These are phyloP conservation scores for Lomographa bimaculata DNA, from an alignment of 2,888 invertebrate species.

Conservation along the genomic window DNA sequence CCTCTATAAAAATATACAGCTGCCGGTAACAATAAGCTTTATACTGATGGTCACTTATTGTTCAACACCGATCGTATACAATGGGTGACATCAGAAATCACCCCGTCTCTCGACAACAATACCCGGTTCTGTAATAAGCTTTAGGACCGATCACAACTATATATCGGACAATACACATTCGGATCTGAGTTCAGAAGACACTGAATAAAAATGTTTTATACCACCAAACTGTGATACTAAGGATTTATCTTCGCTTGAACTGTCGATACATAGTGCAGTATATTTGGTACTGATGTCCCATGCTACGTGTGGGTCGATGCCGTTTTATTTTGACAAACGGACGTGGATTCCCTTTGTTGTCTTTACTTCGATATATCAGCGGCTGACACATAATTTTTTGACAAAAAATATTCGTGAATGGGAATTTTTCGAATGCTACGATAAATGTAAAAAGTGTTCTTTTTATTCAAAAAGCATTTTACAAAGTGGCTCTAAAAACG, in stretches of 20 bases:
- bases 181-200: slow-evolving; percentile 37
- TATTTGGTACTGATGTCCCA: slow-evolving; percentile 57
- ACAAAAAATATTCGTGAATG: slow-evolving; percentile 54
- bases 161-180: slow-evolving; percentile 53
- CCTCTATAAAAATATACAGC: slow-evolving; percentile 73
- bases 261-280: slow-evolving; percentile 37
- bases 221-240: slow-evolving; percentile 35
- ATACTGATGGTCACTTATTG: slow-evolving; percentile 76
- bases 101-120: slow-evolving; percentile 64
- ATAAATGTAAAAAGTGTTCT: slow-evolving; percentile 40
- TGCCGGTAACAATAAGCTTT: slow-evolving; percentile 63
- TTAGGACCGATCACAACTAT: slow-evolving; percentile 55
- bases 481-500: slow-evolving; percentile 18
- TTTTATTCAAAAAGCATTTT: slow-evolving; percentile 19
- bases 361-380: slow-evolving; percentile 71
- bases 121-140: slow-evolving; percentile 66
- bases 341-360: slow-evolving; percentile 70
- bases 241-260: slow-evolving; percentile 42
- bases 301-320: slow-evolving; percentile 69
- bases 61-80: slow-evolving; percentile 65
- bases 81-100: slow-evolving; percentile 71
- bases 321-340: slow-evolving; percentile 78
- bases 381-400: slow-evolving; percentile 60
- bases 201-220: slow-evolving; percentile 45
- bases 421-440: slow-evolving; percentile 45